Conservation (phyloP, 2,888 invertebrate species). For the Lasioglossum villosulum region DNA sequence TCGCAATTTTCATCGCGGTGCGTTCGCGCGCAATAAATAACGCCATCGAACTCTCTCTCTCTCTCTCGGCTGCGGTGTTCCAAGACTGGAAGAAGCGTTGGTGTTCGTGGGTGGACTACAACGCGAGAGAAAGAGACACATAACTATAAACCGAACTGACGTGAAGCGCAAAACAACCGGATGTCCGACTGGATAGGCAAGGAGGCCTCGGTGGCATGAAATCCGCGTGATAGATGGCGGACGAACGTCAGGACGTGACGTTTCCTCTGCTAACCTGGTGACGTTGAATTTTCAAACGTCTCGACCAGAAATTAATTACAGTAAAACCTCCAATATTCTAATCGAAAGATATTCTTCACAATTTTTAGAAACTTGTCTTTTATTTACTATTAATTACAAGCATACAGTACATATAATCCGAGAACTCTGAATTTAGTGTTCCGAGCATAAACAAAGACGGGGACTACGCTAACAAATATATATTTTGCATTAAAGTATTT, state of each 20-base stretch:
- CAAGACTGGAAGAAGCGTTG: slow-evolving; percentile 12
- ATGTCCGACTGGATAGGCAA: slow-evolving; percentile 21
- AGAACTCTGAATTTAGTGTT: no score
- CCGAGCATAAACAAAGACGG: no score
- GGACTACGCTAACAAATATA: no score
- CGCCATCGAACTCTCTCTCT: slow-evolving; percentile 17
- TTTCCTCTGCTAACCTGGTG: slow-evolving; percentile 8
- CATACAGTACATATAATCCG: no score
- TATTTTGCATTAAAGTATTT: no score
- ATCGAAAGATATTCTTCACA: no score
- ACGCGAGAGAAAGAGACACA: not conserved
- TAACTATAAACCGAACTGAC: slow-evolving; percentile 10
- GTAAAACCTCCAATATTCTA: no score
- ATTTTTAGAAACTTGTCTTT: no score
- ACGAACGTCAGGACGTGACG: slow-evolving; percentile 10
- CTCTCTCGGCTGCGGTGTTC: not conserved
- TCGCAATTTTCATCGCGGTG: slow-evolving; percentile 27
- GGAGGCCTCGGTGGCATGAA: slow-evolving; percentile 35
- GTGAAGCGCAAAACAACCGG: not conserved
- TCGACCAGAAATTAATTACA: not conserved
- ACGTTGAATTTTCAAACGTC: not conserved
- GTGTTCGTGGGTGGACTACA: not conserved
- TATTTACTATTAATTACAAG: no score
- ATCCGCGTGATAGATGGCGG: slow-evolving; percentile 41
- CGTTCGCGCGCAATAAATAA: slow-evolving; percentile 31